A percentile compares a stretch with the other conserved stretches of the same genome.
These are phyloP conservation scores for Agrochola litura DNA, from an alignment of 2,888 invertebrate species.

Conservation along the genomic window DNA sequence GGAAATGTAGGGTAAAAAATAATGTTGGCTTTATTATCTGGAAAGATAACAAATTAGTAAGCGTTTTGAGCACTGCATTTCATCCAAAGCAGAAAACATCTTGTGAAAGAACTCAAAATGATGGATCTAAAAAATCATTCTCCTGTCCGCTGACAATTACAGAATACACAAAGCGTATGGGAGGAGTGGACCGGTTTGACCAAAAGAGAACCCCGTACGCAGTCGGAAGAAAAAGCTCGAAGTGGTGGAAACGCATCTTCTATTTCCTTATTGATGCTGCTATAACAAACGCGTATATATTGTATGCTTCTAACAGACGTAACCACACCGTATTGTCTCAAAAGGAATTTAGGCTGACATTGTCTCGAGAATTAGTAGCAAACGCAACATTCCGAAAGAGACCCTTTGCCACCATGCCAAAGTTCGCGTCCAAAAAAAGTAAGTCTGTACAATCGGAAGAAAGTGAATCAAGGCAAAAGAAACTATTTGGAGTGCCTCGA, in stretches of 20 bases:
- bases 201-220: conserved; percentile 39
- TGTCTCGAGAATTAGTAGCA: conserved; percentile 29
- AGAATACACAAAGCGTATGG: conserved; percentile 58
- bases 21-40: conserved; percentile 30
- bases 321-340: conserved; percentile 39
- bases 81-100: conserved; percentile 40
- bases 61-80: conserved; percentile 39
- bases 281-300: conserved; percentile 50
- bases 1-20: conserved; percentile 33
- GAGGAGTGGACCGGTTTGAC: conserved; percentile 58
- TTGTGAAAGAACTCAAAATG: conserved; percentile 58
- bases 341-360: conserved; percentile 36
- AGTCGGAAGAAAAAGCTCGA: conserved; percentile 29
- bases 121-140: conserved; percentile 54
- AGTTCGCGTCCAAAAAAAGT: conserved; percentile 26
- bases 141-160: conserved; percentile 45
- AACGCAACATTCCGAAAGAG: conserved; percentile 27
- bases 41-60: conserved; percentile 28
- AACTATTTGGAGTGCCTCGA: conserved; percentile 36
- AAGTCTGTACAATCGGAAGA: conserved; percentile 32
- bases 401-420: conserved; percentile 26
- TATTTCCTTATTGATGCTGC: conserved; percentile 48
- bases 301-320: conserved; percentile 38
- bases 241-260: conserved; percentile 46
- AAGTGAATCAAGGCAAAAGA: conserved; percentile 37